Base-by-base conservation (phyloP, 2,888 invertebrate genomes). In the Lithophane ornitopus region DNA sequence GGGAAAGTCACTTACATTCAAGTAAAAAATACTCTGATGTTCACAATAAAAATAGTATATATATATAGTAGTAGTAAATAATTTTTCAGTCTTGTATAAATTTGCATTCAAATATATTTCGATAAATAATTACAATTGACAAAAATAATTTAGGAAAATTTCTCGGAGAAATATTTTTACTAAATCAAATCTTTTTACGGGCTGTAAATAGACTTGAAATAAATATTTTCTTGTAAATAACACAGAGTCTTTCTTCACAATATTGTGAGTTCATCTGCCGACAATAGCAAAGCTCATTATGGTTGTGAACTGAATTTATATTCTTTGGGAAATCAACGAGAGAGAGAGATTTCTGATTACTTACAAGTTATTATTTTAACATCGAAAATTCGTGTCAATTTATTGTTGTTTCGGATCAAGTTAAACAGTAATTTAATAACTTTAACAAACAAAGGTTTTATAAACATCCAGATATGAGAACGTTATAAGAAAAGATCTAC, bases 271-370 rank as follows among this genome's bases (percentile, higher is more conserved):
- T 65, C 46, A 41, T 74, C 59, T 71, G 41, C 65, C 73, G 77
- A 79, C 81, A 75, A 78, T 70, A 77, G 6, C 59, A 78, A 52
- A 52, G 12, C 74, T 70, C 9, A 62, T 78, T 70, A 65, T 56
- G 63, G 67, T 69, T 76, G 69, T 74, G 49, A 63, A 74, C 46
- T 73, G 41, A 85, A 82, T 85, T 67, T 58, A 59, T 78, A 78
- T 76, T 72, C 62, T 71, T 46, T 56, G 52, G 58, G 3, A 26
- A 22, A 52, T 52, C 11, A 44, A 28, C 1, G 11, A 3, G 2
- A 44, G 16, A 54, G 6, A 8, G 16, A 14, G 41, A 34, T 76
- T 28, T 52, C 3, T 8, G 34, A 56, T 72, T 22, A 34, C 34
- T 34, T 34, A 12, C 16, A 44, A 65, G 7, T 8, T n/a, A 34